Conservation (phyloP, 2,797 vertebrate species). For the Coregonus ussuriensis region DNA sequence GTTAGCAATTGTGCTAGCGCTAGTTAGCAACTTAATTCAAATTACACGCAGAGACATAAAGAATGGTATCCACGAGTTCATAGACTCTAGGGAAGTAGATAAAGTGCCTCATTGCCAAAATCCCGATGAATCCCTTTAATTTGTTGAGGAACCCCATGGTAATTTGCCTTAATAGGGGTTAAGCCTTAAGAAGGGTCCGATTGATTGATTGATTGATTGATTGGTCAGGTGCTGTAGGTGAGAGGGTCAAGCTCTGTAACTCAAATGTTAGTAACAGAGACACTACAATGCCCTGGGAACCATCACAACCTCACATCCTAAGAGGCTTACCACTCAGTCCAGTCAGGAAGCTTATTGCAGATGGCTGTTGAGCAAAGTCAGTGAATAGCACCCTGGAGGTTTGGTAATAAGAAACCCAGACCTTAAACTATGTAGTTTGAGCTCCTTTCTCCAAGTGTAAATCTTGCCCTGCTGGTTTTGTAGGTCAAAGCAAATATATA, state of each 20-base stretch:
- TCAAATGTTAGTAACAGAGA: background rate
- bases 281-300: background rate
- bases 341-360: background rate
- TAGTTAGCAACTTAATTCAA: too few relatives aligned
- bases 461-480: background rate
- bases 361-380: background rate
- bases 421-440: background rate
- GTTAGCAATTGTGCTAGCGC: too few relatives aligned
- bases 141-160: background rate
- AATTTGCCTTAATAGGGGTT: background rate
- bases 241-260: background rate
- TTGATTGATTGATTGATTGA: background rate
- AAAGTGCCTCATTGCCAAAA: too few relatives aligned
- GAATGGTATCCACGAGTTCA: too few relatives aligned
- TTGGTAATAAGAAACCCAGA: slow-evolving; percentile 4
- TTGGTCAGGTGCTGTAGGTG: background rate
- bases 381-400: background rate
- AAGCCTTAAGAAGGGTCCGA: background rate
- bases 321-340: background rate
- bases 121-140: background rate
- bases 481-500: slow-evolving; percentile 6
- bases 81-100: too few relatives aligned
- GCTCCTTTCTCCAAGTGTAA: background rate
- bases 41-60: too few relatives aligned
- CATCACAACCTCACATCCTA: background rate